Percentiles rank a stretch among this genome's conserved stretches.
Evolutionary conservation across 2,888 invertebrate genomes (phyloP).

Genomic region (Leptothorax acervorum): DNA sequence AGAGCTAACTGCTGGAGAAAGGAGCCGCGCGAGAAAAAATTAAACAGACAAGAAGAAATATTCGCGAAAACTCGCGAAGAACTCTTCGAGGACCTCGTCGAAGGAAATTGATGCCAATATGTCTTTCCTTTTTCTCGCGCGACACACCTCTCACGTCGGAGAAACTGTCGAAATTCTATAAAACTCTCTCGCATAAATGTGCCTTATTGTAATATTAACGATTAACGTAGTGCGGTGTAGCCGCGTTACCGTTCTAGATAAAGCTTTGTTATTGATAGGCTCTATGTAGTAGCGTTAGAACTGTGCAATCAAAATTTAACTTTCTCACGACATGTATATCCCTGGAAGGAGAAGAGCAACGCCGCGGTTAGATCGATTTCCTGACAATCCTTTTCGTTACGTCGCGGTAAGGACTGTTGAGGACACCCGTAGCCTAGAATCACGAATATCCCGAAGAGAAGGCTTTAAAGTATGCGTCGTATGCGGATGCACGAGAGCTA

Average conservation of each 20-base stretch:
- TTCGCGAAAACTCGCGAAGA: neutral
- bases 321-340: slow-evolving; percentile 20
- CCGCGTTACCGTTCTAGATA: slow-evolving; percentile 41
- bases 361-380: neutral
- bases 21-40: slow-evolving; percentile 2
- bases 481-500: slow-evolving; percentile 25
- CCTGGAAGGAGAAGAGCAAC: neutral
- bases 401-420: neutral
- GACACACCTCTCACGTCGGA: slow-evolving; percentile 15
- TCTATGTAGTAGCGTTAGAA: slow-evolving; percentile 40
- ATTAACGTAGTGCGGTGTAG: slow-evolving; percentile 19
- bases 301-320: slow-evolving; percentile 54
- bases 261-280: slow-evolving; percentile 31
- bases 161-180: slow-evolving; percentile 37
- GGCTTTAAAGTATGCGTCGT: slow-evolving; percentile 17
- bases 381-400: slow-evolving; percentile 3
- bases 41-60: neutral
- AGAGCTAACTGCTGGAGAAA: slow-evolving; percentile 6
- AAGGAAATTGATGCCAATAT: neutral
- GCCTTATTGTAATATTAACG: slow-evolving; percentile 42
- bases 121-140: slow-evolving; percentile 30
- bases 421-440: neutral
- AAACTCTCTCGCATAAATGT: slow-evolving; percentile 51
- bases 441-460: slow-evolving; percentile 32
- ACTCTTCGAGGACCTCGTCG: neutral